A percentile compares a stretch with the other conserved stretches of the same genome.
Conservation (phyloP, 37 sponge, comb jelly and placozoan species). For the Dysidea cf. avara region DNA sequence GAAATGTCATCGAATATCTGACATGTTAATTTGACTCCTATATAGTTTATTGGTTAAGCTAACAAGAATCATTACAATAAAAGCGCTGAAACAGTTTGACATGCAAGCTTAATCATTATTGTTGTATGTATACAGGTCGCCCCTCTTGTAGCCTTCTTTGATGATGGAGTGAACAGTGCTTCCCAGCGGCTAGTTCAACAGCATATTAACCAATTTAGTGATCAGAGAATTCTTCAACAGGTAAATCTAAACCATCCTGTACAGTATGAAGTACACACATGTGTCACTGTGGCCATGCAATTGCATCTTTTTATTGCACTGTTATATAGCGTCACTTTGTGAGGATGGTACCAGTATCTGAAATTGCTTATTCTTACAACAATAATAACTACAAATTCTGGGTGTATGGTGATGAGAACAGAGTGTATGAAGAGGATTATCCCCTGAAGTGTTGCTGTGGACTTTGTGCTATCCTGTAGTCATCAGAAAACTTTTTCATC, state of each 20-base stretch:
- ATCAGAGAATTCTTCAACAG: constrained; percentile 61
- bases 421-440: constrained; percentile 56
- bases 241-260: too few relatives aligned
- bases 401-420: constrained; percentile 60
- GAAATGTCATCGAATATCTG: too few relatives aligned
- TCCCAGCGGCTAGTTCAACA: constrained; percentile 52
- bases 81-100: too few relatives aligned
- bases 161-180: constrained; percentile 52
- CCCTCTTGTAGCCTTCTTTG: constrained; percentile 54
- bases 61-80: too few relatives aligned
- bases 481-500: neutral
- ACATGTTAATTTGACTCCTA: too few relatives aligned
- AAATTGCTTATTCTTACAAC: constrained; percentile 39
- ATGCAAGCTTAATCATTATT: too few relatives aligned
- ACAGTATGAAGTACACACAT: too few relatives aligned
- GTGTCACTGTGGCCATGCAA: too few relatives aligned
- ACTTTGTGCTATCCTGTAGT: constrained; percentile 58
- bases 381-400: constrained; percentile 45
- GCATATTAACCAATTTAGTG: constrained; percentile 42
- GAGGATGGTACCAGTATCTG: constrained; percentile 66
- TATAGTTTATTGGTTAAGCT: too few relatives aligned
- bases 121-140: constrained; percentile 36
- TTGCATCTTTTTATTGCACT: neutral
- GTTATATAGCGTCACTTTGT: constrained; percentile 79
- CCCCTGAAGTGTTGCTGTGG: constrained; percentile 82